A percentile compares a stretch with the other conserved stretches of the same genome.
phyloP scores from a whole-genome alignment of 1,140 invertebrate genomes.

The Brachystomella parvula region DNA sequence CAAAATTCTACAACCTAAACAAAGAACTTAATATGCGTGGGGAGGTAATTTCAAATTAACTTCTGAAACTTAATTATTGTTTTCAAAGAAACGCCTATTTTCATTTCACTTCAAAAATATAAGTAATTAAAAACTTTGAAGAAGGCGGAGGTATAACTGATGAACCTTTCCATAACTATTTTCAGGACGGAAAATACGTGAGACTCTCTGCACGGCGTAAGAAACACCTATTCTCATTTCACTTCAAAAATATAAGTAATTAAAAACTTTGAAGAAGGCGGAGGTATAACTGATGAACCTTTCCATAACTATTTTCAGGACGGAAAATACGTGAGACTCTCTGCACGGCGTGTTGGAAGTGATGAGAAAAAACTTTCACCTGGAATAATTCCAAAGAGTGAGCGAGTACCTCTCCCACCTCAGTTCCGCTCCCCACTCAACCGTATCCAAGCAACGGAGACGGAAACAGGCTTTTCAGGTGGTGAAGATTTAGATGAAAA shows the following conservation, averaged over 20 bases:
- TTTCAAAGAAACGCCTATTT: neutral
- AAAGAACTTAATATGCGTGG: constrained; percentile 15
- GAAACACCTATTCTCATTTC: neutral
- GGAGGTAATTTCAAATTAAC: constrained; percentile 5
- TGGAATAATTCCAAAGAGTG: constrained; percentile 18
- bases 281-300: neutral
- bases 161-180: neutral
- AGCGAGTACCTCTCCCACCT: constrained; percentile 10
- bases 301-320: constrained; percentile 1
- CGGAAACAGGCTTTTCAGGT: too few species aligned
- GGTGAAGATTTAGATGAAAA: too few species aligned
- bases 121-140: neutral
- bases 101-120: neutral
- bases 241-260: neutral
- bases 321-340: constrained; percentile 19
- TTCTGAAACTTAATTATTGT: neutral
- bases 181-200: constrained; percentile 18
- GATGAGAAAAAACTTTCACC: constrained; percentile 12
- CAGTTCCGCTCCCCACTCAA: neutral
- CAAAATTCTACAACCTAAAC: constrained; percentile 39
- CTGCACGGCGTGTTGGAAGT: constrained; percentile 9
- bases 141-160: neutral
- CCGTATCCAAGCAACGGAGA: neutral
- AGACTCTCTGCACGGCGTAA: constrained; percentile 18
- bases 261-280: neutral